Percentiles rank a stretch among this genome's conserved stretches.
Evolutionary conservation across 2,797 vertebrate genomes (phyloP).

Genomic region (Psittacula echo): DNA sequence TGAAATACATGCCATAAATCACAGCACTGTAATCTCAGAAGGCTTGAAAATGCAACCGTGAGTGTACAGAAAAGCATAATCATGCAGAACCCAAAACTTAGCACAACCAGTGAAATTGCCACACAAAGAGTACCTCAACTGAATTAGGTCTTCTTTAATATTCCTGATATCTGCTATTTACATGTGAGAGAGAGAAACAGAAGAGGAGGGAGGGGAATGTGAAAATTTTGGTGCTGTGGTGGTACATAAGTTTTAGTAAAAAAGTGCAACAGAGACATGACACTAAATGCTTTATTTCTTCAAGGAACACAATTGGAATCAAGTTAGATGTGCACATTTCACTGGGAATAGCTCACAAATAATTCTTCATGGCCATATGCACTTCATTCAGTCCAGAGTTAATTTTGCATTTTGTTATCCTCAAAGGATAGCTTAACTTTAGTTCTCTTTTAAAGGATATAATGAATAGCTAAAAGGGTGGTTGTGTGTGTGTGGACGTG

Average conservation of each 20-base stretch:
- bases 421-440: constrained; percentile 43
- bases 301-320: neutral
- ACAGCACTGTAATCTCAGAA: neutral
- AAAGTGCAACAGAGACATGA: neutral
- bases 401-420: constrained; percentile 53
- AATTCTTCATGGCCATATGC: constrained; percentile 26
- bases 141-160: neutral
- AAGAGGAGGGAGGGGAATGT: neutral
- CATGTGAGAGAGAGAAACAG: neutral
- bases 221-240: neutral
- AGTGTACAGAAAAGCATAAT: neutral
- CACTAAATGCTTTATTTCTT: constrained; percentile 23
- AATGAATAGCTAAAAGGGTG: neutral
- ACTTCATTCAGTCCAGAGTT: constrained; percentile 52
- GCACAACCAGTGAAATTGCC: neutral
- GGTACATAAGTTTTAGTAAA: neutral
- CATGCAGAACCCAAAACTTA: neutral
- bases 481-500: neutral
- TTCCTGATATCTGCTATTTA: neutral
- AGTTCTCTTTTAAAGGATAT: constrained; percentile 21
- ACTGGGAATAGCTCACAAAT: constrained; percentile 39
- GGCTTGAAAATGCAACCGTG: neutral
- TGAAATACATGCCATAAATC: neutral
- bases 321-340: constrained; percentile 38
- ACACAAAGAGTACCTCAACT: neutral